Conservation (phyloP, 1,140 invertebrate genomes). For the Drosophila ercepeae region DNA sequence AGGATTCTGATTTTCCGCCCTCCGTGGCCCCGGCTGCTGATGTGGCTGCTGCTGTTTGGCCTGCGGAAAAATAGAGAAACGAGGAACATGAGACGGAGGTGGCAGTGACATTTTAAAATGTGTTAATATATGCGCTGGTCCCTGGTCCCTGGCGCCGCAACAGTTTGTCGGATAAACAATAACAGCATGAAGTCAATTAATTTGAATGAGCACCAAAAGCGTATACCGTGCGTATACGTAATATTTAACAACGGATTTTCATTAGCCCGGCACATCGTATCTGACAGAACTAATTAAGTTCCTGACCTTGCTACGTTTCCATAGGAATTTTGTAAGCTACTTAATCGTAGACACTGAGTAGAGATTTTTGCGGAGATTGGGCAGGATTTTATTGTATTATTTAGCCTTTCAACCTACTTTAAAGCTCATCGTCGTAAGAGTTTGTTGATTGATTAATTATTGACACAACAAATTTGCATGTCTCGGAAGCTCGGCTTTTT, state of each 20-base stretch:
- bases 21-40: constrained; percentile 9
- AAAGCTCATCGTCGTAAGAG: background rate
- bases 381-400: background rate
- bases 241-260: constrained; percentile 63
- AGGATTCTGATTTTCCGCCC: constrained; percentile 8
- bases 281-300: constrained; percentile 44
- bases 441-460: background rate
- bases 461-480: background rate
- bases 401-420: background rate
- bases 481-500: background rate
- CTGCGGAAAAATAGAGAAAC: constrained; percentile 6
- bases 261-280: constrained; percentile 36
- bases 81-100: background rate
- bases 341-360: background rate
- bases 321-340: background rate
- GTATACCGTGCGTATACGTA: constrained; percentile 69
- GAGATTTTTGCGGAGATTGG: no score
- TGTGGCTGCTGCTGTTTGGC: constrained; percentile 19
- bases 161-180: constrained; percentile 68
- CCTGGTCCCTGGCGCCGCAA: constrained; percentile 43
- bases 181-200: constrained; percentile 82
- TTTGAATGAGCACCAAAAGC: constrained; percentile 67
- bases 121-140: constrained; percentile 74
- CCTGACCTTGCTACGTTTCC: constrained; percentile 4
- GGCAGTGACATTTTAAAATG: constrained; percentile 66